Evolutionary conservation across 1,140 invertebrate species (phyloP).

Genomic region (Ylistrum balloti): DNA sequence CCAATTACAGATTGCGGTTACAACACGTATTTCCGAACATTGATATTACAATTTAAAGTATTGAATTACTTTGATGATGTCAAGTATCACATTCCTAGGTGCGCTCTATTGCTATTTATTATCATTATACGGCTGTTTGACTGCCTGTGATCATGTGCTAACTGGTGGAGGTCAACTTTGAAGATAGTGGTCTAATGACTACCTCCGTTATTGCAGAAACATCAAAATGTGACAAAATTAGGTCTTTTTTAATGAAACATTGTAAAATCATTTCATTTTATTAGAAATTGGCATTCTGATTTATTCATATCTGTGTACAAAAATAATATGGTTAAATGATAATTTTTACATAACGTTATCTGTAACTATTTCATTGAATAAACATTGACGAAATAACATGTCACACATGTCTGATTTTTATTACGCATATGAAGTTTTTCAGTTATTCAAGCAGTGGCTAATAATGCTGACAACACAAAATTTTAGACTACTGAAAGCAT

Average conservation of each 20-base stretch:
- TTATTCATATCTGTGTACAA: neutral
- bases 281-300: neutral
- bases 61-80: neutral
- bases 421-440: no score
- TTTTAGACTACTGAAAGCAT: no score
- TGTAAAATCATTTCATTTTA: neutral
- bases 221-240: neutral
- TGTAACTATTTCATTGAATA: slow-evolving; percentile 7
- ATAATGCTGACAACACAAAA: no score
- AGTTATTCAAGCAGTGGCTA: no score
- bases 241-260: neutral
- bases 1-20: no score
- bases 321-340: neutral
- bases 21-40: no score
- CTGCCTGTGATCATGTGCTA: neutral
- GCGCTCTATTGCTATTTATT: neutral
- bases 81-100: neutral
- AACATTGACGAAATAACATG: neutral
- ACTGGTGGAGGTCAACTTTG: neutral
- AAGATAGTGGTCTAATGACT: neutral
- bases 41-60: no score
- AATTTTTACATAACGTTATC: neutral
- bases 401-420: no score
- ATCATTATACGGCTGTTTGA: neutral
- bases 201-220: neutral